Conservation (phyloP, 2,888 invertebrate species). For the Lamproptera curius region DNA sequence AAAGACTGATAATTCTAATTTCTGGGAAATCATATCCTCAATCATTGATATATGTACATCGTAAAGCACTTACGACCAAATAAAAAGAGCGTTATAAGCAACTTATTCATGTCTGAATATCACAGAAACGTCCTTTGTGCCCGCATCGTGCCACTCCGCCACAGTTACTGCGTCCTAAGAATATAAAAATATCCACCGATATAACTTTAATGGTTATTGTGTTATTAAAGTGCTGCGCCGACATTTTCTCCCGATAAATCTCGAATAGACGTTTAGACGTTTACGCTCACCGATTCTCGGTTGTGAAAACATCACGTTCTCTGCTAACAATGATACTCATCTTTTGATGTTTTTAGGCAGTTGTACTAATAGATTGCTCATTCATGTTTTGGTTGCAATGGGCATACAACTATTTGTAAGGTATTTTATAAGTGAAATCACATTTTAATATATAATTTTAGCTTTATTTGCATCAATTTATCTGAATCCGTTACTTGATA, state of each 20-base stretch:
- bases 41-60: too few species aligned
- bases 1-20: too few species aligned
- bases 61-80: slow-evolving; percentile 9
- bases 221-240: slow-evolving; percentile 13
- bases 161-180: not conserved
- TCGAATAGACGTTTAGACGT: slow-evolving; percentile 18
- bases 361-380: too few species aligned
- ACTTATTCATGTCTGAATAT: slow-evolving; percentile 1
- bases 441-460: too few species aligned
- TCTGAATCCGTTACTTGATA: too few species aligned
- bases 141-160: not conserved
- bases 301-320: slow-evolving; percentile 2
- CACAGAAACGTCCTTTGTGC: not conserved
- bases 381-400: too few species aligned
- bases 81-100: not conserved
- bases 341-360: slow-evolving; percentile 1
- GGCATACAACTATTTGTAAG: too few species aligned
- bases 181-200: slow-evolving; percentile 6
- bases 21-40: too few species aligned
- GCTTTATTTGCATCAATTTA: too few species aligned
- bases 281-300: slow-evolving; percentile 3
- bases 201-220: slow-evolving; percentile 21
- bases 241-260: slow-evolving; percentile 18
- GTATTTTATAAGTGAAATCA: too few species aligned
- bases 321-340: slow-evolving; percentile 1